phyloP scores from a whole-genome alignment of 2,113 vertebrate genomes.

The Genyomyrus donnyi region DNA sequence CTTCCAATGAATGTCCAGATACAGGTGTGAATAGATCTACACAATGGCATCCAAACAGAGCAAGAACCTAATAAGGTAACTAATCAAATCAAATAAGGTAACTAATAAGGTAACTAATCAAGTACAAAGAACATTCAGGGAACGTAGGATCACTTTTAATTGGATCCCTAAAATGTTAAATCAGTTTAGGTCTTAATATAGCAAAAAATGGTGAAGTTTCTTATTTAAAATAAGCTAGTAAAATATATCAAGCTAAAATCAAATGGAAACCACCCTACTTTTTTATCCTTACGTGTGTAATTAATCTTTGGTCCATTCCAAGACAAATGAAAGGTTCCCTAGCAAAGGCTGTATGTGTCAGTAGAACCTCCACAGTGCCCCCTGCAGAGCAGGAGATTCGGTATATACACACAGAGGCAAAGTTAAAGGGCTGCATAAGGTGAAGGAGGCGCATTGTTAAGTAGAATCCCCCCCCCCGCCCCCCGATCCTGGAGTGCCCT shows the following conservation, averaged over 20 bases:
- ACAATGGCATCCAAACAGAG: neutral
- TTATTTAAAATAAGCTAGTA: neutral
- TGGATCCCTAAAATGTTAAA: neutral
- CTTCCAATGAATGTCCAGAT: neutral
- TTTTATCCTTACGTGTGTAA: neutral
- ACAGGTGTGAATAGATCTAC: neutral
- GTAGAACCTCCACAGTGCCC: neutral
- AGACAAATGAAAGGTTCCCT: neutral
- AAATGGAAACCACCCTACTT: neutral
- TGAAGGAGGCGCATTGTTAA: constrained; percentile 38
- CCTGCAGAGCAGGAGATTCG: constrained; percentile 28
- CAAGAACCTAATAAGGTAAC: neutral
- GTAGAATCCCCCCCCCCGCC: constrained; percentile 32
- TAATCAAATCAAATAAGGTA: neutral
- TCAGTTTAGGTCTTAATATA: neutral
- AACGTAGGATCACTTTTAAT: neutral
- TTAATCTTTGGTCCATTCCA: neutral
- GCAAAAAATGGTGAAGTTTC: neutral
- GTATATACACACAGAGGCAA: constrained; percentile 37
- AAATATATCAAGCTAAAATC: neutral
- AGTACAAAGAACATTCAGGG: neutral
- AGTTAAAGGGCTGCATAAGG: constrained; percentile 25
- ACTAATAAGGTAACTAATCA: neutral
- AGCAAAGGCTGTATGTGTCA: neutral
- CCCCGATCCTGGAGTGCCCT: constrained; percentile 26